A percentile compares a stretch with the other conserved stretches of the same genome.
Evolutionary conservation across 2,797 vertebrate species (phyloP).

Genomic region (Microchirus variegatus): DNA sequence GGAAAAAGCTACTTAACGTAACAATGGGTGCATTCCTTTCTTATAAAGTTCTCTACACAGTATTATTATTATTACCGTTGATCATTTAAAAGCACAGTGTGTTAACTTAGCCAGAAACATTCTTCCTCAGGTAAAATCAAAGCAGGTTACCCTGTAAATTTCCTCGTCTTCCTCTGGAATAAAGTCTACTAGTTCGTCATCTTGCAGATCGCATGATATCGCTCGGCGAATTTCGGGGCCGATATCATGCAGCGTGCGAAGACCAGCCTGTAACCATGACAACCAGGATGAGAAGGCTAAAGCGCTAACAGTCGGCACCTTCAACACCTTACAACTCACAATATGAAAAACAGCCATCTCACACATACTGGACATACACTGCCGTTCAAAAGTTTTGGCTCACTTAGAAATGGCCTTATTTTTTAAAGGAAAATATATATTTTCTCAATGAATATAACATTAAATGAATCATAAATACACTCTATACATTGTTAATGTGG

Average conservation of each 20-base stretch:
- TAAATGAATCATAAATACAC: no score
- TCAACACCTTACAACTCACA: constrained; percentile 66
- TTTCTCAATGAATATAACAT: no score
- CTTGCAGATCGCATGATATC: constrained; percentile 99
- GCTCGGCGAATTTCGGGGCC: constrained; percentile 99
- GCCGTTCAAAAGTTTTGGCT: no score
- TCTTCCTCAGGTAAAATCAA: constrained; percentile 67
- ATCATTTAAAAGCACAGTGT: constrained; percentile 33
- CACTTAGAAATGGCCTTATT: no score
- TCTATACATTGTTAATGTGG: no score
- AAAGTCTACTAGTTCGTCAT: constrained; percentile 97
- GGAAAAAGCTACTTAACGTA: constrained; percentile 30
- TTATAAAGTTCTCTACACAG: constrained; percentile 25
- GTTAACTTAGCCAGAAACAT: constrained; percentile 39
- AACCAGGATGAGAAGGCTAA: constrained; percentile 78
- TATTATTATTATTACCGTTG: constrained; percentile 4
- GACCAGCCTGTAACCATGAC: constrained; percentile 95
- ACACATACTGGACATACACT: constrained; percentile 36
- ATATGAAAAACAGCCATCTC: constrained; percentile 54
- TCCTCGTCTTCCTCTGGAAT: constrained; percentile 97
- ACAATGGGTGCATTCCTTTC: constrained; percentile 1
- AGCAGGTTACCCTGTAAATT: constrained; percentile 95
- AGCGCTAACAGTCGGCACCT: constrained; percentile 58
- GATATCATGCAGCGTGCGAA: constrained; percentile 99
- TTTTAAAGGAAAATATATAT: no score